A percentile compares a stretch with the other conserved stretches of the same genome.
These are phyloP conservation scores for Penaeus indicus DNA, from an alignment of 1,140 invertebrate species.

Conservation along the genomic window DNA sequence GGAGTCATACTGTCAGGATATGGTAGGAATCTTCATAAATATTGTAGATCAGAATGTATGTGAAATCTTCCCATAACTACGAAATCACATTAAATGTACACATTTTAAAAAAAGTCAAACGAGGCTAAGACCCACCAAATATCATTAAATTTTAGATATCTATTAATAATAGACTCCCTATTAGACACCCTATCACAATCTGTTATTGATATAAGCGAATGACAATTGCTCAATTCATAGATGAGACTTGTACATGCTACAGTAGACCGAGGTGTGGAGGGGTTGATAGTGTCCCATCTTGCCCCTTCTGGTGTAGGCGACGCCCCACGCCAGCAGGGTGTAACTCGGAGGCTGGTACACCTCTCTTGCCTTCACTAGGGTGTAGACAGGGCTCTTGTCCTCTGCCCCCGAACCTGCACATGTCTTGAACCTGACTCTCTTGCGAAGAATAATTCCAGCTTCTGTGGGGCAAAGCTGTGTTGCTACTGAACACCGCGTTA, in stretches of 20 bases:
- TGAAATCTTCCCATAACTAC: constrained; percentile 43
- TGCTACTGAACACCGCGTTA: too few species aligned
- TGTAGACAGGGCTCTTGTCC: neutral
- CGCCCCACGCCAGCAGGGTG: too few species aligned
- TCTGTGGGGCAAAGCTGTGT: neutral
- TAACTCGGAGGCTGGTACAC: too few species aligned
- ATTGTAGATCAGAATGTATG: constrained; percentile 43
- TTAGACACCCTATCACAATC: constrained; percentile 46
- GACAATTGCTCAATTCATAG: constrained; percentile 63
- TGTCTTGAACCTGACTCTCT: constrained; percentile 42
- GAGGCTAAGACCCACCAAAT: constrained; percentile 52
- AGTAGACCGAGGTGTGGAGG: constrained; percentile 10
- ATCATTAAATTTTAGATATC: constrained; percentile 43
- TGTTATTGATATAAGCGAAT: constrained; percentile 62
- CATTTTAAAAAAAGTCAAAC: constrained; percentile 43
- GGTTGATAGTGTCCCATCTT: constrained; percentile 2
- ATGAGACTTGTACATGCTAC: constrained; percentile 63
- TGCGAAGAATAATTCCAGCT: constrained; percentile 42
- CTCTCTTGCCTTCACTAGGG: constrained; percentile 21
- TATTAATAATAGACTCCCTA: constrained; percentile 41
- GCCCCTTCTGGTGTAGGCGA: neutral
- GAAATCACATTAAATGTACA: constrained; percentile 59
- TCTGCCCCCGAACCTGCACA: constrained; percentile 17
- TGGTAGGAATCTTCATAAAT: constrained; percentile 36
- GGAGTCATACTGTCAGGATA: constrained; percentile 38